Evolutionary conservation across 2,113 vertebrate genomes (phyloP).

Genomic region (Ictalurus punctatus): DNA sequence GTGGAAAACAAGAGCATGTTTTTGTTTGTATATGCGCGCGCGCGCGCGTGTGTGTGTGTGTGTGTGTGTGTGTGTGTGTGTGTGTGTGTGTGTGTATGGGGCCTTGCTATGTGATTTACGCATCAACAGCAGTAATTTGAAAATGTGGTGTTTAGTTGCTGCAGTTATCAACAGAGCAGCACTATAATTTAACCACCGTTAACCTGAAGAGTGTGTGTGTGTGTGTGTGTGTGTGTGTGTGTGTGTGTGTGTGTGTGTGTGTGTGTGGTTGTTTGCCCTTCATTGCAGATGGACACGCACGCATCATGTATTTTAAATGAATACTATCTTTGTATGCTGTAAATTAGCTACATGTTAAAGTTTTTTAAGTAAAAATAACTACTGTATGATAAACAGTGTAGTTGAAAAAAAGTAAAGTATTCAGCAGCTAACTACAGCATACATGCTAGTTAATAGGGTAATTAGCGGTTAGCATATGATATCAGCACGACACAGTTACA

Average conservation of each 20-base stretch:
- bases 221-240: background rate
- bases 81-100: background rate
- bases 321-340: too few relatives aligned
- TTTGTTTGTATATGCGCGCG: too few relatives aligned
- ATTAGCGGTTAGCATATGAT: background rate
- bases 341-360: too few relatives aligned
- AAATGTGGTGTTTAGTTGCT: slow-evolving; percentile 26
- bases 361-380: too few relatives aligned
- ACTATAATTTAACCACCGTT: background rate
- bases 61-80: slow-evolving; percentile 15
- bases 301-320: too few relatives aligned
- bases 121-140: slow-evolving; percentile 32
- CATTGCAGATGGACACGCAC: background rate
- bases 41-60: too few relatives aligned
- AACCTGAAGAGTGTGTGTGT: background rate
- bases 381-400: too few relatives aligned
- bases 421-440: background rate
- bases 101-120: slow-evolving; percentile 22
- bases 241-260: slow-evolving; percentile 14
- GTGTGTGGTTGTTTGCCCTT: background rate
- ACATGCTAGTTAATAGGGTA: background rate
- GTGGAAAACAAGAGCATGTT: background rate
- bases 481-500: background rate
- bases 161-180: background rate
- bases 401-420: background rate